Base-by-base conservation (phyloP, 2,113 vertebrate genomes). In the Syngnathus floridae region DNA sequence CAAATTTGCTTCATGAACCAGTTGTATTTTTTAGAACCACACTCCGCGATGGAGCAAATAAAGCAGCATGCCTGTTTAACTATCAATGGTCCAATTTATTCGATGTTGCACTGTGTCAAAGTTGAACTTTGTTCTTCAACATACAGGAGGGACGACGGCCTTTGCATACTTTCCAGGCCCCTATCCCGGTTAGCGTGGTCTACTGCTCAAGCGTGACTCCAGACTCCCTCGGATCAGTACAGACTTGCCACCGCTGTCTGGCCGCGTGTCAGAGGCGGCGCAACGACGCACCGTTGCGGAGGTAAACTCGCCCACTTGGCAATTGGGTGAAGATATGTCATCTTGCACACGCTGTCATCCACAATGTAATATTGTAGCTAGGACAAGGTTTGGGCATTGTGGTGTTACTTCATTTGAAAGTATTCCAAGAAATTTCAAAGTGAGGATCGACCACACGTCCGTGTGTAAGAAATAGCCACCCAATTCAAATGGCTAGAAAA, bases 311-410 rank as follows among this genome's bases (percentile, higher is more conserved):
- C 9, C 21, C 51, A 54, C 85, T 85, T 64, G 85, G 65, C 68
- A 1, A 46, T 57, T 70, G 69, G 81, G 56, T 81, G 79, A 46
- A 67, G 65, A 19, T 40, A 56, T 74, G 65, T 60, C 38, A 63
- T 45, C 49, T 11, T 26, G 21, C 55, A n/a, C 45, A 55, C 26
- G 26, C 48, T 21, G 43, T 52, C 70, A 62, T 62, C 66, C 45
- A 60, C 65, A 68, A 68, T 64, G 17, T 73, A 19, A 61, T 57
- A 48, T 11, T 46, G 52, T 41, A 17, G 64, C 43, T 48, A 21
- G 41, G 74, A 64, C 54, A 60, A 11, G 26, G 36, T 14, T 40
- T 80, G 56, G 54, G 6, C 36, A 35, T 10, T 35, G 54, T 62
- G 40, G 58, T 41, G 7, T 41, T 2, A 11, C 11, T 41, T 9